phyloP scores from a whole-genome alignment of 2,888 invertebrate species.

The Volucella zonaria region DNA sequence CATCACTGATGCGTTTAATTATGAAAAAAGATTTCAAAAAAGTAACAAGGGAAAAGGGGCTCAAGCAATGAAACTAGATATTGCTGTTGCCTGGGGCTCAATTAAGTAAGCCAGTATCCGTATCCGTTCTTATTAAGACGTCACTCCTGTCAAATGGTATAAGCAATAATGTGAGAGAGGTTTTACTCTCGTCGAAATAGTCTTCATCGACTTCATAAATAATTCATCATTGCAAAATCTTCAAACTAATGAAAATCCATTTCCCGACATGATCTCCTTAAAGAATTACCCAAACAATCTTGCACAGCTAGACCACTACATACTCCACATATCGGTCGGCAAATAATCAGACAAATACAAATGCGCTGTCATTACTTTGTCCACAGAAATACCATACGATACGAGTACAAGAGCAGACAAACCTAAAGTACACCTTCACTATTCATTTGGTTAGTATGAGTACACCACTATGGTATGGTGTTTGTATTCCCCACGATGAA shows the following conservation, averaged over 20 bases:
- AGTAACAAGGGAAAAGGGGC: no score
- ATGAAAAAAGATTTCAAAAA: no score
- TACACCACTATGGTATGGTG: conserved; percentile 6
- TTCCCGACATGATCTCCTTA: conserved; percentile 17
- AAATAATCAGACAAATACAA: conserved; percentile 77
- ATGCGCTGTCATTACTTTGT: conserved; percentile 76
- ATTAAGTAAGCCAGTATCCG: no score
- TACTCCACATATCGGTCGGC: conserved; percentile 28
- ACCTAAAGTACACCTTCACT: conserved; percentile 57
- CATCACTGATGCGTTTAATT: no score
- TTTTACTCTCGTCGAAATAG: no score
- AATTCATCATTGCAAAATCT: conserved; percentile 50
- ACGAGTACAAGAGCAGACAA: no score
- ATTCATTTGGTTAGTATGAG: conserved; percentile 15
- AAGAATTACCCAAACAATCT: conserved; percentile 27
- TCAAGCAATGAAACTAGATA: no score
- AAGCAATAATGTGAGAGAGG: no score
- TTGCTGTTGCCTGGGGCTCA: no score
- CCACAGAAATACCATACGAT: not conserved
- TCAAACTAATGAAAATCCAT: conserved; percentile 58
- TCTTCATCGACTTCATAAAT: conserved; percentile 43
- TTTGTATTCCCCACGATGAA: conserved; percentile 10
- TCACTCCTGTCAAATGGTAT: no score
- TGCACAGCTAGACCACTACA: conserved; percentile 36
- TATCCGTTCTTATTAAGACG: no score